Evolutionary conservation across 2,888 invertebrate species (phyloP).

Genomic region (Eupithecia pulchellata): DNA sequence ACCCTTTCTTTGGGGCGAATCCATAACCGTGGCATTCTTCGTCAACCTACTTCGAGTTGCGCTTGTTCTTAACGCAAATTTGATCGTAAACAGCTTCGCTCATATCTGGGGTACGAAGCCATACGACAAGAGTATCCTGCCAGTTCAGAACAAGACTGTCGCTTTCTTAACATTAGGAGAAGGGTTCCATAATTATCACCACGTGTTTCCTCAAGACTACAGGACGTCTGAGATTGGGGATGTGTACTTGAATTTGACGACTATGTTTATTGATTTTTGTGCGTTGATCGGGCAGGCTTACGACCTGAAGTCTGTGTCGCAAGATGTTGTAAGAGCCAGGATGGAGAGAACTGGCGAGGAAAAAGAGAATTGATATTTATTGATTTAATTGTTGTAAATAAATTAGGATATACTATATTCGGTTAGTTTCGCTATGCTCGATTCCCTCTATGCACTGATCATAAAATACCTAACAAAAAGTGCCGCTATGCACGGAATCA

Average conservation of each 20-base stretch:
- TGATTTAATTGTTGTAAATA: too few species aligned
- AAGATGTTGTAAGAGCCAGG: slow-evolving; percentile 26
- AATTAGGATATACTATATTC: too few species aligned
- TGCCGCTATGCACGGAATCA: too few species aligned
- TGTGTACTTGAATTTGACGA: slow-evolving; percentile 42
- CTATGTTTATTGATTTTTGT: slow-evolving; percentile 45
- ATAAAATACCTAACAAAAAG: too few species aligned
- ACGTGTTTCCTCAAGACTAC: slow-evolving; percentile 62
- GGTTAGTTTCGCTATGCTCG: too few species aligned
- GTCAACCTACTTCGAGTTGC: slow-evolving; percentile 33
- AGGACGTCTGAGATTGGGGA: slow-evolving; percentile 55
- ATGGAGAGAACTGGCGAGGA: slow-evolving; percentile 19
- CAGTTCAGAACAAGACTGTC: slow-evolving; percentile 47
- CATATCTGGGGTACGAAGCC: slow-evolving; percentile 79
- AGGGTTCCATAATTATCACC: slow-evolving; percentile 65
- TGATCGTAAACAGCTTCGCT: slow-evolving; percentile 87
- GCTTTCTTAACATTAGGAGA: slow-evolving; percentile 52
- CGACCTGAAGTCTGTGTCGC: slow-evolving; percentile 34
- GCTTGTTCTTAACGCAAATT: slow-evolving; percentile 49
- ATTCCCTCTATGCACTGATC: too few species aligned
- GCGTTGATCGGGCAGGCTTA: slow-evolving; percentile 46
- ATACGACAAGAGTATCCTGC: slow-evolving; percentile 64
- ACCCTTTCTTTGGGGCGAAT: slow-evolving; percentile 34
- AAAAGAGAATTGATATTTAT: neutral
- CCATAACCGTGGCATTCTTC: slow-evolving; percentile 30